phyloP scores from a whole-genome alignment of 1,140 invertebrate genomes.

The Rhyzopertha dominica region DNA sequence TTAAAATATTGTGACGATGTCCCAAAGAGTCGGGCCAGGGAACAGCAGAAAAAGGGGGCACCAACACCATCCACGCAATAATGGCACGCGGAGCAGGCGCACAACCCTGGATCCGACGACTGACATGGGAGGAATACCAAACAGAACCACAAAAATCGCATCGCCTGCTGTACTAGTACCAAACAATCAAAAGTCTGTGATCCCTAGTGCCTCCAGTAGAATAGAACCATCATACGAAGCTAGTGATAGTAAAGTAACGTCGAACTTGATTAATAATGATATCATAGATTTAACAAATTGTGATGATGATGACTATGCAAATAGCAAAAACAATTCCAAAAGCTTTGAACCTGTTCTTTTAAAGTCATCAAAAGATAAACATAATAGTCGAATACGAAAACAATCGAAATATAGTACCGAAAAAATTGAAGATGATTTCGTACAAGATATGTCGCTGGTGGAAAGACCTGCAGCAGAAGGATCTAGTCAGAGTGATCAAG shows the following conservation, averaged over 20 bases:
- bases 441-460: conserved; percentile 48
- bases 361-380: conserved; percentile 30
- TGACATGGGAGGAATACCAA: conserved; percentile 37
- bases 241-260: too few relatives aligned
- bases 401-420: too few relatives aligned
- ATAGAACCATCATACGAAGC: conserved; percentile 20
- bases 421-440: conserved; percentile 26
- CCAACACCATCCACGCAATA: conserved; percentile 67
- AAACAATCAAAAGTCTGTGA: conserved; percentile 14
- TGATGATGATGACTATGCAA: conserved; percentile 32
- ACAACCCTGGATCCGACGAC: conserved; percentile 36
- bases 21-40: conserved; percentile 55
- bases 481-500: conserved; percentile 49
- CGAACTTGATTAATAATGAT: conserved; percentile 40
- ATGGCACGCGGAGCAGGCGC: conserved; percentile 46
- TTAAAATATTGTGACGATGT: conserved; percentile 49
- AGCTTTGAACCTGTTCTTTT: too few relatives aligned
- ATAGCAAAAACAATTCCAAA: conserved; percentile 5
- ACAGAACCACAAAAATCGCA: conserved; percentile 43
- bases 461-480: conserved; percentile 50
- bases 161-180: conserved; percentile 1
- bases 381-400: conserved; percentile 27
- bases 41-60: conserved; percentile 66
- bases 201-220: conserved; percentile 23
- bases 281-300: conserved; percentile 45